Evolutionary conservation across 2,888 invertebrate species (phyloP), one percentile per base, ranked within the genome.

Genomic region (Drosophila mettleri): DNA sequence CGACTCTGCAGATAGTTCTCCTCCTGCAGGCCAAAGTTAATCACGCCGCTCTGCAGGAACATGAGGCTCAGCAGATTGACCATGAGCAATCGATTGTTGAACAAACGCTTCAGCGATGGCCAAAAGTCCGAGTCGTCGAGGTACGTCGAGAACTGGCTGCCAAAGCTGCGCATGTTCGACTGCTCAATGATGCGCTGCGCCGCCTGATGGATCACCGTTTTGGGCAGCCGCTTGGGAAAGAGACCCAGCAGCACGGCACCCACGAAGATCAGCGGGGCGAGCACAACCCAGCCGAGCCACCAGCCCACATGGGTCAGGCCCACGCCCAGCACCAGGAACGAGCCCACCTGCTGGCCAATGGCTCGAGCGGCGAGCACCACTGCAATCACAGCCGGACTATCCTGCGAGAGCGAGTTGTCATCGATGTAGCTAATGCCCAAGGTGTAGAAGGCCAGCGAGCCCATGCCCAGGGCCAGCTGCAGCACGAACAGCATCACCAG

Each of bases 391-490:
- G 92, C 92, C 1, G 94, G 92, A 65, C 93, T 93, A 48, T 93
- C 93, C 52, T 92, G 91, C 20, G 92, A 93, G 24, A 93, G 91
- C 0, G 94, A 93, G 81, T 95, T 94, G 74, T 95, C 95, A 68
- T 95, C 95, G 9, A 95, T 91, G 76, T 94, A 95, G 5, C 93
- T 93, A 20, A 95, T 90, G 8, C 94, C 94, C 18, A 94, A 92
- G 0, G 93, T 92, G 45, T 93, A 93, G 74, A 93, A 94, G 0
- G 93, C 93, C 31, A 93, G 85, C 16, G 92, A 92, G 0, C 92
- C 93, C 61, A 94, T 83, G 53, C 93, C 94, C 51, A 92, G 89
- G 0, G 93, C 83, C 49, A 94, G 77, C 81, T 94, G 94, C 0
- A 93, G 91, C 0, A 93, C 64, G 45, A 93, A 92, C 7, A 94